Evolutionary conservation across 1,140 invertebrate genomes (phyloP).

Genomic region (Aphelinus atriplicis): DNA sequence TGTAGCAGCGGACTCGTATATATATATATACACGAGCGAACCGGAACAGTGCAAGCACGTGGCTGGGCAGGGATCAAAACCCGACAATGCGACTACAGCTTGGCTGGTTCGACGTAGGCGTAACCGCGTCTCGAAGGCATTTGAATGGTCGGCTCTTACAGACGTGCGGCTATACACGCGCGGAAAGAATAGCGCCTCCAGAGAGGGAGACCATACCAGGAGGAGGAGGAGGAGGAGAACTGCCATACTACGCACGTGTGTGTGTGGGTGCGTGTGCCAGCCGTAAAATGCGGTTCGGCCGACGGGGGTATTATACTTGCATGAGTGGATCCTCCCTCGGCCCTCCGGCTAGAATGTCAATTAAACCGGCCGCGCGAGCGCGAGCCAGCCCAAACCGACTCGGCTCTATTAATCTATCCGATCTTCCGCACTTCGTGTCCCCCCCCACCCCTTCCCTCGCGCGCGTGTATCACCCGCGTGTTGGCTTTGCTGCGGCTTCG

Average conservation of each 20-base stretch:
- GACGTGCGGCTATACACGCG: neutral
- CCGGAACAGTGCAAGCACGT: neutral
- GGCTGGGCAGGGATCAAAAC: neutral
- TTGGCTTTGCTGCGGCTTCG: no score
- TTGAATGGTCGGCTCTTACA: constrained; percentile 35
- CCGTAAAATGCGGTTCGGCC: neutral
- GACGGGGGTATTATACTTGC: constrained; percentile 54
- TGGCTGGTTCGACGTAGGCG: constrained; percentile 18
- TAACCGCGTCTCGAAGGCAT: constrained; percentile 35
- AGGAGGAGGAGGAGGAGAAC: neutral
- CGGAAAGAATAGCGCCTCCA: neutral
- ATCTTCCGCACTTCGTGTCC: no score
- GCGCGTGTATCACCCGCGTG: no score
- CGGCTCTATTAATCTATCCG: no score
- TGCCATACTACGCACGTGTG: no score
- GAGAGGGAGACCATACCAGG: neutral
- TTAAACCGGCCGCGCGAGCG: constrained; percentile 44
- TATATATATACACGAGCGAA: no score
- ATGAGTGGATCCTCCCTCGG: constrained; percentile 48
- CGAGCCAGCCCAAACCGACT: neutral
- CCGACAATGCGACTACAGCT: no score
- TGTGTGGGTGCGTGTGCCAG: no score
- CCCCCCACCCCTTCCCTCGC: no score
- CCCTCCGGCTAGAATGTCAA: constrained; percentile 55
- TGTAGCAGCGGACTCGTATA: no score